These are phyloP conservation scores for Chaetoderma sp. DNA, from an alignment of 2,888 invertebrate genomes.

Conservation along the genomic window DNA sequence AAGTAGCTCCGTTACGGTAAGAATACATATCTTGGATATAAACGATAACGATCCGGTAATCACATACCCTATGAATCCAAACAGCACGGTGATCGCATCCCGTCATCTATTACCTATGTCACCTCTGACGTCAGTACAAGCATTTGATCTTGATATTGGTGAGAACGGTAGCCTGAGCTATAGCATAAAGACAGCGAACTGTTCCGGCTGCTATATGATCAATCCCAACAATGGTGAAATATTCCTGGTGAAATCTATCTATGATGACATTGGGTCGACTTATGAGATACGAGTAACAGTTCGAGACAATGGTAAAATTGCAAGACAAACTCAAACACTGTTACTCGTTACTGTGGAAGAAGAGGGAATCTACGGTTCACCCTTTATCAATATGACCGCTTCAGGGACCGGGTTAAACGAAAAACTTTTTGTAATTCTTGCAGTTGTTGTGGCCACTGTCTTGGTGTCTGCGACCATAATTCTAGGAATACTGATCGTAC, in stretches of 20 bases:
- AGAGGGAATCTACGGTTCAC: background rate
- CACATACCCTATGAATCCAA: constrained; percentile 40
- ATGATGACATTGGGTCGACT: no score
- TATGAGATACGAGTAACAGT: no score
- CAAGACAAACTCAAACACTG: no score
- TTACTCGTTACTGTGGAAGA: constrained; percentile 16
- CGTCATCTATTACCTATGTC: constrained; percentile 28
- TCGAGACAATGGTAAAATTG: no score
- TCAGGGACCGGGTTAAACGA: constrained; percentile 13
- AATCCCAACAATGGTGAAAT: constrained; percentile 31
- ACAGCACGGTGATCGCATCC: constrained; percentile 41
- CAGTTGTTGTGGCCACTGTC: constrained; percentile 33
- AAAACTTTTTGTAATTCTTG: constrained; percentile 21
- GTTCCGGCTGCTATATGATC: constrained; percentile 24
- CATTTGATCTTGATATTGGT: constrained; percentile 34
- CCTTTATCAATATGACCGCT: background rate
- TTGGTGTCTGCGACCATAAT: constrained; percentile 37
- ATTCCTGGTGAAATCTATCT: constrained; percentile 22
- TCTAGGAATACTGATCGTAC: constrained; percentile 30
- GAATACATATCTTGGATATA: constrained; percentile 44
- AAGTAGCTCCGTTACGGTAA: constrained; percentile 42
- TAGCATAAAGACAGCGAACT: constrained; percentile 26
- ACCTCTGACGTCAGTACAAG: constrained; percentile 26
- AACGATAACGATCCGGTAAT: constrained; percentile 49
- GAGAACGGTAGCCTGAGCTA: constrained; percentile 29